Base-by-base conservation (phyloP, 2,888 invertebrate species). In the Pycnomerus fuliginosus region DNA sequence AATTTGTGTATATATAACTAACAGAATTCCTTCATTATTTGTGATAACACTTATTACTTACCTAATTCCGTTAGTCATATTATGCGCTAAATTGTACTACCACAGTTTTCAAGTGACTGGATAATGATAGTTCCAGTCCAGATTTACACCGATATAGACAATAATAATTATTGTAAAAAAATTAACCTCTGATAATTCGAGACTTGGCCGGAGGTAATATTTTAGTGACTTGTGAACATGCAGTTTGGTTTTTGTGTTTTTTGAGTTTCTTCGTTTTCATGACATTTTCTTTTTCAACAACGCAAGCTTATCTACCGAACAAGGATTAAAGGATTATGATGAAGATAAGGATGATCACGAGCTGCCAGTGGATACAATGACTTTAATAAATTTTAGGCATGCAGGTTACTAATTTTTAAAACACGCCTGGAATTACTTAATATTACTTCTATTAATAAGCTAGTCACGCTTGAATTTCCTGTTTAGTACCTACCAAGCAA, bases 291-390 rank as follows among this genome's bases (percentile, higher is more conserved):
- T 5, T 20, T 4, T 8, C 20, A 20, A 20, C 20, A 20, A 5
- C 8, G 20, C 5, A 5, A 8, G 20, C 8, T 20, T 20, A 4
- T 5, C 4, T 20, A 68, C 65, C 36, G 67, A 67, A 42, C 56
- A 61, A 54, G 67, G 68, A 16, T 53, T 69, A 59, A 52, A 71
- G 60, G 53, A 71, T 64, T 57, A 68, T 56, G 53, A 74, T 58
- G 52, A 71, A 61, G 60, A 68, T 44, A 74, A 77, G 48, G 64
- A 71, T 22, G 76, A 79, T 46, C 75, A 64, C 20, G 70, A 75
- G 44, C 74, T 74, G 51, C 61, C 60, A 42, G 75, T 20, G 85
- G 86, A 0, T 90, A 90, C 71, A 90, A 90, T 65, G 90, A 90
- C 70, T 90, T 90, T 72, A 78, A n/a, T n/a, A n/a, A n/a, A n/a